Evolutionary conservation across 2,797 vertebrate genomes (phyloP), one percentile per base, ranked within the genome.

Genomic region (Chaetodon trifasciatus): DNA sequence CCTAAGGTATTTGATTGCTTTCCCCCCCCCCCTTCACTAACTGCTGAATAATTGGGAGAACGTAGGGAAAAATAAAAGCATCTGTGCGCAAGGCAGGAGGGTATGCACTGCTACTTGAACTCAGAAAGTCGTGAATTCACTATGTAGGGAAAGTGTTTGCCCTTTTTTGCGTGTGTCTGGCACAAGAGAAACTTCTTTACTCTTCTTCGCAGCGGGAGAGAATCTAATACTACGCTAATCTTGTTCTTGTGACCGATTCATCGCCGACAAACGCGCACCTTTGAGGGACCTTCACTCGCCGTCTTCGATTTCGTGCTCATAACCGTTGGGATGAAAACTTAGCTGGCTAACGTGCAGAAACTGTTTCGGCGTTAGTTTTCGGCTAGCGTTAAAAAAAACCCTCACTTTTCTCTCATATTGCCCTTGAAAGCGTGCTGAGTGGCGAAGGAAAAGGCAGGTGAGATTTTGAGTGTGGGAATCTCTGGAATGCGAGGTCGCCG

Each of bases 381-480:
- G 17, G 6, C 1, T 19, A 3, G 44, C 6, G 3, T 32, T 32
- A 32, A 24, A 44, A 37, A 40, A 50, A 63, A 63, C 57, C 13
- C 55, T 62, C 42, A 62, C 64, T 56, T 63, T 70, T 40, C 7
- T 39, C 7, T 15, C 0, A 40, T 5, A 2, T 28, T 52, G 86
- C 40, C 86, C 74, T 89, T 83, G 74, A 79, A 83, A 81, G 61
- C 79, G 61, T 73, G 71, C 24, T 50, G 17, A 81, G 72, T 60
- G 81, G 82, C 70, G 67, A 84, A 80, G 74, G 73, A 76, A 82
- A 64, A 88, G 87, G 91, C 96, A 98, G 97, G 96, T 97, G 97
- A 96, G 92, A 67, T 92, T 57, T 23, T 28, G 90, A 91, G 93
- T 93, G 89, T 84, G 93, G 95, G 96, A 96, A 96, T 97, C 91